phyloP scores from a whole-genome alignment of 2,888 invertebrate genomes.

The Acleris sparsana region DNA sequence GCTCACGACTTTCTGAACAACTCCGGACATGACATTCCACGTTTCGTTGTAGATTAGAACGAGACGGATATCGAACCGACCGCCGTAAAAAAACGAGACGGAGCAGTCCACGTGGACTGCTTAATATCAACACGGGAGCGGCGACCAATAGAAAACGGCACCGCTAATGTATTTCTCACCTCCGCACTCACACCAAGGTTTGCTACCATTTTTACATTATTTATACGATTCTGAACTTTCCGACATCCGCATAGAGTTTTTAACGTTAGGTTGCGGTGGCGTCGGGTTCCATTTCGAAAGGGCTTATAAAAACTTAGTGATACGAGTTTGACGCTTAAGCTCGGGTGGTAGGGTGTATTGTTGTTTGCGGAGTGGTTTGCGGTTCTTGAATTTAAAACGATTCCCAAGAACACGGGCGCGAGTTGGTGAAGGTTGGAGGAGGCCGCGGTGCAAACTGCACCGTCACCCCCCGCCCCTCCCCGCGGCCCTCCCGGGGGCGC shows the following conservation, averaged over 20 bases:
- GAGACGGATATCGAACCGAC: conserved; percentile 76
- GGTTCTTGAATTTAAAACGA: conserved; percentile 83
- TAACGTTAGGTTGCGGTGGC: conserved; percentile 57
- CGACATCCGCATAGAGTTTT: conserved; percentile 56
- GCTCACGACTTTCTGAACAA: conserved; percentile 84
- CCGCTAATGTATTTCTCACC: conserved; percentile 85
- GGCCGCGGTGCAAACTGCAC: conserved; percentile 82
- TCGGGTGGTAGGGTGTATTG: conserved; percentile 57
- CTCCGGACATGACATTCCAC: conserved; percentile 84
- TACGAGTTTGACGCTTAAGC: conserved; percentile 62
- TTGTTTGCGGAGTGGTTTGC: conserved; percentile 66
- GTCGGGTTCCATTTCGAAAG: conserved; percentile 65
- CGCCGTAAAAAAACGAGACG: conserved; percentile 80
- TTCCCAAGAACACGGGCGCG: conserved; percentile 82
- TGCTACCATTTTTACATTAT: conserved; percentile 68
- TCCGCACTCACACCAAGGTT: conserved; percentile 81
- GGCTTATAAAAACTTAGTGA: conserved; percentile 62
- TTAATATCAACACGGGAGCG: conserved; percentile 83
- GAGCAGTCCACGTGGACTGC: conserved; percentile 82
- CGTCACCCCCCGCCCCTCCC: conserved; percentile 68
- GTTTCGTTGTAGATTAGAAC: conserved; percentile 83
- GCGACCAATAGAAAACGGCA: conserved; percentile 83
- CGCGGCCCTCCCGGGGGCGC: conserved; percentile 51
- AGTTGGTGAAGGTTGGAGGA: conserved; percentile 82
- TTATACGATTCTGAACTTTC: conserved; percentile 71